Evolutionary conservation across 2,888 invertebrate species (phyloP).

Genomic region (Drosophila greeni): DNA sequence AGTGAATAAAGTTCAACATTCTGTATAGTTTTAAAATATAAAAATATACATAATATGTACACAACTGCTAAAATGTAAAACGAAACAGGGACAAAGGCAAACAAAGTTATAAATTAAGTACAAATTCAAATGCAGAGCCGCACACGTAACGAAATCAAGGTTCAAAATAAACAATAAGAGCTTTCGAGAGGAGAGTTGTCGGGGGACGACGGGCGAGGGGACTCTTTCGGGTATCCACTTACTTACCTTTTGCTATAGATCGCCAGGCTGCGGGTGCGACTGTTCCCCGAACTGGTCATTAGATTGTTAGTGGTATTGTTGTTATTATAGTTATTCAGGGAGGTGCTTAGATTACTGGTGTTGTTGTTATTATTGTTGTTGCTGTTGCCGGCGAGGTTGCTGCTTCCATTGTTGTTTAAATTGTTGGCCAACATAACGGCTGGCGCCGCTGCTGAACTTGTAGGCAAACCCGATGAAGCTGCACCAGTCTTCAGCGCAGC

Average conservation of each 20-base stretch:
- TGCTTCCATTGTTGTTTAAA: conserved; percentile 28
- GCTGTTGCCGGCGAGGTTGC: conserved; percentile 24
- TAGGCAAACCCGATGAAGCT: conserved; percentile 42
- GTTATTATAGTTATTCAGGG: conserved; percentile 58
- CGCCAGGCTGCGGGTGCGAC: conserved; percentile 77
- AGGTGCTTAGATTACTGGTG: conserved; percentile 55
- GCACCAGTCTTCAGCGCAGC: conserved; percentile 37
- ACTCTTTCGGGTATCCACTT: conserved; percentile 22
- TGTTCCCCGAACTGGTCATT: conserved; percentile 58
- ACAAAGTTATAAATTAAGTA: conserved; percentile 10
- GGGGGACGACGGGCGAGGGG: neutral
- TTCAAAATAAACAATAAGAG: conserved; percentile 23
- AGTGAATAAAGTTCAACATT: conserved; percentile 9
- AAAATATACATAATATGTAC: neutral
- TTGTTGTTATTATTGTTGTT: conserved; percentile 51
- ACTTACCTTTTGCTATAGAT: conserved; percentile 79
- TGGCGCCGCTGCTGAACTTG: conserved; percentile 11
- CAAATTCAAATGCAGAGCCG: conserved; percentile 16
- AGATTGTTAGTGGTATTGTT: conserved; percentile 56
- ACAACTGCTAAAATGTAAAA: conserved; percentile 6
- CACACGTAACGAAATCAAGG: conserved; percentile 36
- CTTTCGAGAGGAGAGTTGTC: conserved; percentile 10
- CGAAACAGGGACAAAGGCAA: neutral
- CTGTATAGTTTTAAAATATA: neutral
- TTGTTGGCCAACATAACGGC: conserved; percentile 25